Percentiles rank a stretch among this genome's conserved stretches.
Conservation (phyloP, 1,140 invertebrate genomes). For the Cryptotermes secundus region DNA sequence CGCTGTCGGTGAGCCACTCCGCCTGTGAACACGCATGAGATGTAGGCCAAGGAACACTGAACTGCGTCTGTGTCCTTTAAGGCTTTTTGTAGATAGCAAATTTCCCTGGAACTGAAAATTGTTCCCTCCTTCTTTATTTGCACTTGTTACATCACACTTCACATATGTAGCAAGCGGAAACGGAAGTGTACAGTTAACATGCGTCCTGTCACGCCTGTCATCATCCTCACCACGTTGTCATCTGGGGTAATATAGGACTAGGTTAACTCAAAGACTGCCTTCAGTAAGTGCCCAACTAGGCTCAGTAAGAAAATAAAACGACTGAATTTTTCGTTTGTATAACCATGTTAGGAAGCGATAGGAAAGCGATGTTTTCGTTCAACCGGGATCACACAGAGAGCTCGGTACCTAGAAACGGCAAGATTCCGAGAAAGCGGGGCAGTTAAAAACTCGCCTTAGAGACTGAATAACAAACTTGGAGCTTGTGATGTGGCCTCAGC, state of each 20-base stretch:
- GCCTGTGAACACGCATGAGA: not conserved
- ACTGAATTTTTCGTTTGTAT: not conserved
- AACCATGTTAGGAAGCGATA: constrained; percentile 19
- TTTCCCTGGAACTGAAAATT: constrained; percentile 3
- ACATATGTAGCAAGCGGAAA: constrained; percentile 12
- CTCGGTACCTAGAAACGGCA: not conserved
- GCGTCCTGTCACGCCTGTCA: not conserved
- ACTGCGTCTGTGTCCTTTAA: not conserved
- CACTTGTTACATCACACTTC: constrained; percentile 15
- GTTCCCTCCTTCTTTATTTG: not conserved
- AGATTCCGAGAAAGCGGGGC: constrained; percentile 12
- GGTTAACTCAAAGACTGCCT: constrained; percentile 18
- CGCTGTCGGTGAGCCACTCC: not conserved
- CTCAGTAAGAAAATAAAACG: not conserved
- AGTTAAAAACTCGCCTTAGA: not conserved
- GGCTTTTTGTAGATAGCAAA: not conserved
- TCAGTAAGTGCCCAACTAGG: not conserved
- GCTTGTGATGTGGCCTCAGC: constrained; percentile 1
- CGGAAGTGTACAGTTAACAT: constrained; percentile 13
- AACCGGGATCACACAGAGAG: not conserved
- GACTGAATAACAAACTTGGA: constrained; percentile 9
- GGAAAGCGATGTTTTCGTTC: not conserved
- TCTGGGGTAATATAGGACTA: not conserved
- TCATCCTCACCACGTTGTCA: not conserved
- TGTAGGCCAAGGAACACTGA: not conserved